These are phyloP conservation scores for Junonia oenone DNA, from an alignment of 2,888 invertebrate species.

Conservation along the genomic window DNA sequence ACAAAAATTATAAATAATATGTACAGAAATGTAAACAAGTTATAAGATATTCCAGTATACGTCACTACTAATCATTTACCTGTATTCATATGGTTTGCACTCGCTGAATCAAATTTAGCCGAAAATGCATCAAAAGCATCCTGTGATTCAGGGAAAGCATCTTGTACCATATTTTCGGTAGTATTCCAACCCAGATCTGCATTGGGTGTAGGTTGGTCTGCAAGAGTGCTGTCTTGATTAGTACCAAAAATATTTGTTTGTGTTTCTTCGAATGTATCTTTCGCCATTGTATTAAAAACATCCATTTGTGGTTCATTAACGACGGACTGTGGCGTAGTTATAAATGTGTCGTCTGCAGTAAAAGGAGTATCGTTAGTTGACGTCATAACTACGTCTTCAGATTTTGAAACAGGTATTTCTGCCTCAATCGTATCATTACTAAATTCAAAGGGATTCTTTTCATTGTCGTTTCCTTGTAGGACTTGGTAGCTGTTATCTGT, in stretches of 20 bases:
- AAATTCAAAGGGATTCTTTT: slow-evolving; percentile 63
- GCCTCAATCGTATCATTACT: slow-evolving; percentile 30
- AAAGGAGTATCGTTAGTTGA: slow-evolving; percentile 34
- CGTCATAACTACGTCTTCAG: slow-evolving; percentile 39
- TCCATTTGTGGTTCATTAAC: slow-evolving; percentile 30
- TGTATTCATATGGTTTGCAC: slow-evolving; percentile 53
- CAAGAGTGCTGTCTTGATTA: slow-evolving; percentile 29
- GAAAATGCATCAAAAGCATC: slow-evolving; percentile 91
- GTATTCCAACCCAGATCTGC: slow-evolving; percentile 49
- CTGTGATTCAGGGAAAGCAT: slow-evolving; percentile 54
- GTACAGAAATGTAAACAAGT: background rate
- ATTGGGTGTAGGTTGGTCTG: slow-evolving; percentile 24
- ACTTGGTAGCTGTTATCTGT: slow-evolving; percentile 36
- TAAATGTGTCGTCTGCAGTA: slow-evolving; percentile 31
- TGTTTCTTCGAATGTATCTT: slow-evolving; percentile 30
- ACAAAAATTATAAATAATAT: background rate
- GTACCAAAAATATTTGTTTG: slow-evolving; percentile 25
- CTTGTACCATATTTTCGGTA: slow-evolving; percentile 49
- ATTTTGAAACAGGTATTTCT: slow-evolving; percentile 43
- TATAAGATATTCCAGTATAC: too few relatives aligned
- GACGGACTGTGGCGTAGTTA: slow-evolving; percentile 17
- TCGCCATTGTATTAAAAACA: slow-evolving; percentile 35
- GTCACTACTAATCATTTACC: slow-evolving; percentile 40
- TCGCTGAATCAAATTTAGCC: slow-evolving; percentile 90
- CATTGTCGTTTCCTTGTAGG: slow-evolving; percentile 36